Evolutionary conservation across 2,113 vertebrate species (phyloP).

Genomic region (Callipepla californica): DNA sequence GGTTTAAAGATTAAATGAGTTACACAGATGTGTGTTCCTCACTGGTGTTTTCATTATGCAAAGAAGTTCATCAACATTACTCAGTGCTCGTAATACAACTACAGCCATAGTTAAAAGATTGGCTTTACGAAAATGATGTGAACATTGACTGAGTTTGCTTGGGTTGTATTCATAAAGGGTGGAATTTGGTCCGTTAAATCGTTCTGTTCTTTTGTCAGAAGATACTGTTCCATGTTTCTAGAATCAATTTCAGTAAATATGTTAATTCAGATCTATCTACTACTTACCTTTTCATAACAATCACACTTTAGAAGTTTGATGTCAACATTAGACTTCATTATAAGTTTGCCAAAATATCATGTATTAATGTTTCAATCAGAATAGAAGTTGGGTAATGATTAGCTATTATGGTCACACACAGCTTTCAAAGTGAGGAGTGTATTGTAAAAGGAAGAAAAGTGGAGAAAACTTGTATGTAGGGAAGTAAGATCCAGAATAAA

Average conservation of each 20-base stretch:
- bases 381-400: not conserved
- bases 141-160: not conserved
- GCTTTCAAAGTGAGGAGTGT: not conserved
- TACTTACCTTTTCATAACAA: not conserved
- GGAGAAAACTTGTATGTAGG: not conserved
- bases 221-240: not conserved
- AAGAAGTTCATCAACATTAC: not conserved
- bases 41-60: not conserved
- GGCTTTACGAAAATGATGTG: not conserved
- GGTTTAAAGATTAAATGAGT: not conserved
- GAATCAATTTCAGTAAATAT: not conserved
- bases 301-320: not conserved
- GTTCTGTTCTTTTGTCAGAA: not conserved
- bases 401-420: not conserved
- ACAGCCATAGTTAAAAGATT: not conserved
- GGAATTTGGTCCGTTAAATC: not conserved
- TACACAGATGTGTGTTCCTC: not conserved
- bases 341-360: not conserved
- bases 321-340: not conserved
- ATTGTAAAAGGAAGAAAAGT: not conserved
- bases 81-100: not conserved
- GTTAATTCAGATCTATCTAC: not conserved
- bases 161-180: not conserved
- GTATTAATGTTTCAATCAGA: not conserved
- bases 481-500: not conserved